phyloP scores from a whole-genome alignment of 1,140 invertebrate species.

The Bombus confusus region DNA sequence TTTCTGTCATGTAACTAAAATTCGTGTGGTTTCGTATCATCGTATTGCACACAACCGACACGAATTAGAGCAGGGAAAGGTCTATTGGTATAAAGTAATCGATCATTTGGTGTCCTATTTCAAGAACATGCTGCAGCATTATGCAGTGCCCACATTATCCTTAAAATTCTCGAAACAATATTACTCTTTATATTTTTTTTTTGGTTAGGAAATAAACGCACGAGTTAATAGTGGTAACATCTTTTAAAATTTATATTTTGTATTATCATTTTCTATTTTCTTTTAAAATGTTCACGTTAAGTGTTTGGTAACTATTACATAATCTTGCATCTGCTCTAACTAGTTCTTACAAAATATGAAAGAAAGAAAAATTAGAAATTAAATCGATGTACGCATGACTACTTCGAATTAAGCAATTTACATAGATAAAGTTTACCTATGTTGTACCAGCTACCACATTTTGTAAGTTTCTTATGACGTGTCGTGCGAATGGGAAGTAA shows the following conservation, averaged over 20 bases:
- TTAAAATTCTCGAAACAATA: background rate
- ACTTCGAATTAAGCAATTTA: background rate
- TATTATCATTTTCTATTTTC: too few relatives aligned
- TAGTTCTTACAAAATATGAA: background rate
- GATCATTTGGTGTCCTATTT: conserved; percentile 67
- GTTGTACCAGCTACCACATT: background rate
- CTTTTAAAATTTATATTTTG: background rate
- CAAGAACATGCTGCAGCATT: conserved; percentile 57
- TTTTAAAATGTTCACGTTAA: background rate
- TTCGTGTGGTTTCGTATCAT: conserved; percentile 10
- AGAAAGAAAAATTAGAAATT: background rate
- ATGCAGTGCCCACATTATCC: conserved; percentile 39
- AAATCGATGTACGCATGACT: background rate
- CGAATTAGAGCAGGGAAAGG: conserved; percentile 53
- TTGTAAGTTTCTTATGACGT: background rate
- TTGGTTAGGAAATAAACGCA: background rate
- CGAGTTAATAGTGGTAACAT: background rate
- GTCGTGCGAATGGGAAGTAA: conserved; percentile 10
- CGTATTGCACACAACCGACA: background rate
- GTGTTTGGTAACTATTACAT: background rate
- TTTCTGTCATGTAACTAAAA: background rate
- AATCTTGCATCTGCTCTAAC: background rate
- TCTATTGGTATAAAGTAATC: conserved; percentile 65
- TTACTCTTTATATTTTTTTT: background rate
- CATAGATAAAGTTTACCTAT: background rate